Conservation (phyloP, 2,797 vertebrate species). For the Nannoperca obscura region DNA sequence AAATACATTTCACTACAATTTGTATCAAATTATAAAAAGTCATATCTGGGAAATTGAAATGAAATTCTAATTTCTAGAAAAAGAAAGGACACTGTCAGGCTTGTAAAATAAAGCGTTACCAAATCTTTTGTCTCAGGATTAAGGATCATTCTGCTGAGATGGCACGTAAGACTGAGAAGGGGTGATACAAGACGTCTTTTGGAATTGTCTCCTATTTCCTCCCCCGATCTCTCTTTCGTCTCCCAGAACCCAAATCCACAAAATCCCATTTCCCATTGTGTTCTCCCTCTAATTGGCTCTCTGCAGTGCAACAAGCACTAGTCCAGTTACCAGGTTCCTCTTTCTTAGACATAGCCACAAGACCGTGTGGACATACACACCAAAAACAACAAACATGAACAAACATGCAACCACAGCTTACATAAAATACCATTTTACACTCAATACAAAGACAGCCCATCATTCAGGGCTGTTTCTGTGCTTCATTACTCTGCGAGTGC, state of each 20-base stretch:
- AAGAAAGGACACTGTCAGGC: not conserved
- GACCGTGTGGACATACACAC: not conserved
- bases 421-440: constrained; percentile 3
- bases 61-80: constrained; percentile 1
- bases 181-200: constrained; percentile 29
- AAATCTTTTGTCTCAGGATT: not conserved
- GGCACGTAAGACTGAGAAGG: constrained; percentile 9
- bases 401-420: not conserved
- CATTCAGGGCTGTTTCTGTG: constrained; percentile 9
- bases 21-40: not conserved
- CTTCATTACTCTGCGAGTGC: constrained; percentile 16
- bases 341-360: constrained; percentile 6
- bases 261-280: constrained; percentile 40
- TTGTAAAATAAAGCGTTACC: not conserved
- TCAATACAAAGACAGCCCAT: constrained; percentile 10
- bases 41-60: not conserved
- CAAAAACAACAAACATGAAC: not conserved
- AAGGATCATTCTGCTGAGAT: constrained; percentile 8
- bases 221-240: constrained; percentile 38
- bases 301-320: constrained; percentile 39
- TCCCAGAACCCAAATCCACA: constrained; percentile 46
- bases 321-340: constrained; percentile 22
- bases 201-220: constrained; percentile 34
- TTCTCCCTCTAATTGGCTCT: constrained; percentile 61
- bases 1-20: not conserved